Base-by-base conservation (phyloP, 2,888 invertebrate species). In the Autographa pulchrina region DNA sequence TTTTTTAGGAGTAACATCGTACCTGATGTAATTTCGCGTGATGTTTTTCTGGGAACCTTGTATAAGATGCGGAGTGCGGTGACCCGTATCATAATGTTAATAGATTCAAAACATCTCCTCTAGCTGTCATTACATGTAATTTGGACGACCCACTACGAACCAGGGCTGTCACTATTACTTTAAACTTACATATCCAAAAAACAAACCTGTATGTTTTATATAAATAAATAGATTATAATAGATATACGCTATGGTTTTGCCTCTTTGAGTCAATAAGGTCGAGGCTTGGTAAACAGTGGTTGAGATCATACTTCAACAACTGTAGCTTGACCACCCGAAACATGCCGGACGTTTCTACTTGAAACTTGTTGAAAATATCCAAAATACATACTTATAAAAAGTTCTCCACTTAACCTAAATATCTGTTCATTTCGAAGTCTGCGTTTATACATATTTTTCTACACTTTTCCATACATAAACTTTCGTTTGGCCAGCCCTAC, bases 101-200 rank as follows among this genome's bases (percentile, higher is more conserved):
- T 86, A 86, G 84, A 86, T 86, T 85, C 81, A 77, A 86, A 84
- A 80, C 80, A 80, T 81, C 79, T 82, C 76, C 64, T 72, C 69
- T 68, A 72, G 77, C 74, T 81, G 78, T 86, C 81, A 88, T 88
- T 89, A 89, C 71, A 54, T 75, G 78, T 84, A 80, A 86, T 89
- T 83, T 86, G 67, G 80, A 73, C 73, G 81, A 74, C 79, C 65
- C 58, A 35, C 68, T 75, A 74, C 73, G 9, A 2, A 18, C 8
- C 38, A 81, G 80, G 80, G 80, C 58, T 81, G 71, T 5, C 78
- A n/a, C 48, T 7, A 48, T 6, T n/a, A n/a, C n/a, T 48, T 6
- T n/a, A 48, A 48, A 4, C 11, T 38, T 2, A 38, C 2, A 11
- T 9, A 6, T 2, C 35, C 6, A 8, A 35, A 35, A 35, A 35